Evolutionary conservation across 1,140 invertebrate genomes (phyloP).

Genomic region (Xylocopa sonorina): DNA sequence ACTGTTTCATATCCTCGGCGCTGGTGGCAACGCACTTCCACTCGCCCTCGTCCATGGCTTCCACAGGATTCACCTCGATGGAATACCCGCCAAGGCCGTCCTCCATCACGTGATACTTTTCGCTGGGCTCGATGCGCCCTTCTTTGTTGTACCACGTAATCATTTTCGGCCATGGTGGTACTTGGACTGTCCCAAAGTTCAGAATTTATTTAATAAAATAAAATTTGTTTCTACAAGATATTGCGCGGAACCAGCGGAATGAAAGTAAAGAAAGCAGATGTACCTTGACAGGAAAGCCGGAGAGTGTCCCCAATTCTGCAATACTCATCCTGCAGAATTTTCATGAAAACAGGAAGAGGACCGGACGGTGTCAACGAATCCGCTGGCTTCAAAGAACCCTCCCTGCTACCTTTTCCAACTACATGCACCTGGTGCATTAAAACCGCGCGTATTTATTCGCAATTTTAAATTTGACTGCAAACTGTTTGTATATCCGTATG

Average conservation of each 20-base stretch:
- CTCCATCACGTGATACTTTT: conserved; percentile 87
- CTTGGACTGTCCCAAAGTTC: conserved; percentile 83
- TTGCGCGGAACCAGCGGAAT: background rate
- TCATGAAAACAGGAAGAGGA: conserved; percentile 88
- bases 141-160: conserved; percentile 93
- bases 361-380: conserved; percentile 82
- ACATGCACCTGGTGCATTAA: conserved; percentile 91
- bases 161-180: conserved; percentile 90
- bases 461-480: background rate
- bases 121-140: conserved; percentile 86
- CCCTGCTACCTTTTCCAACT: conserved; percentile 85
- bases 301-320: conserved; percentile 89
- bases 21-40: conserved; percentile 94
- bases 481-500: too few relatives aligned
- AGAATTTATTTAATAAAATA: background rate
- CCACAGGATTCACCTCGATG: conserved; percentile 87
- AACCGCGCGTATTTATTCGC: too few relatives aligned
- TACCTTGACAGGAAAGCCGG: conserved; percentile 88
- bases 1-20: conserved; percentile 86
- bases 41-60: conserved; percentile 91
- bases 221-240: too few relatives aligned
- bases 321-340: conserved; percentile 87
- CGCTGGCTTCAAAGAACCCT: conserved; percentile 84
- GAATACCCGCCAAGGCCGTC: conserved; percentile 91
- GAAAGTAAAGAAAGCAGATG: too few relatives aligned